Base-by-base conservation (phyloP, 2,888 invertebrate species). In the Eulithis testata region DNA sequence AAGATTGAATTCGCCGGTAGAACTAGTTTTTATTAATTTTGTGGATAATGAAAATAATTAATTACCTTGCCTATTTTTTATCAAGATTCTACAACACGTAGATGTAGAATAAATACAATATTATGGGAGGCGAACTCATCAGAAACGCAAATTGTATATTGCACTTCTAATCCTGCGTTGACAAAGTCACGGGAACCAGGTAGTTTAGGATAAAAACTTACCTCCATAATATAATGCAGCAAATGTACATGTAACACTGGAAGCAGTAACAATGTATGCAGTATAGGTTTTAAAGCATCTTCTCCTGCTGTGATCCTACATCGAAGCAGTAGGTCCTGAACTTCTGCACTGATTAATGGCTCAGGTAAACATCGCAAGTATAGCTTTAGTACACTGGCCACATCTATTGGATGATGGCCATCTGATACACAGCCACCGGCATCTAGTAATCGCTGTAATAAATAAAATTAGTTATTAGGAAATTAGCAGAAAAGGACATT, bases 361-460 rank as follows among this genome's bases (percentile, higher is more conserved):
- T 97, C 97, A 0, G 98, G 97, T 60, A 98, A 89, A 83, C 96
- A 96, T 65, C 98, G 94, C 69, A 98, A 95, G 84, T 98, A 98
- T 55, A 96, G 95, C 84, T 98, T 98, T 31, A 98, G 90, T 40
- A 98, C 95, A 82, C 96, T 97, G 1, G 98, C 97, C 12, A 98
- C 95, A 88, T 98, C 98, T 74, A 97, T 95, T 0, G 97, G 96
- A 79, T 96, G 95, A 82, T 96, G 95, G 3, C 95, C 95, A 58
- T 95, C 95, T 12, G 95, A 95, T 57, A 97, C 92, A 60, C 92
- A 93, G 58, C 95, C 95, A 7, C 97, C 97, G 53, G 94, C 94
- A 81, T 97, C 97, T 65, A 97, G 84, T 66, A 94, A 89, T 76
- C 94, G 87, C 96, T 96, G 86, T 66, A 84, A 72, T 21, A 31